Percentiles rank a stretch among this genome's conserved stretches.
These are phyloP conservation scores for Meriones unguiculatus DNA, from an alignment of 2,113 vertebrate species.

Conservation along the genomic window DNA sequence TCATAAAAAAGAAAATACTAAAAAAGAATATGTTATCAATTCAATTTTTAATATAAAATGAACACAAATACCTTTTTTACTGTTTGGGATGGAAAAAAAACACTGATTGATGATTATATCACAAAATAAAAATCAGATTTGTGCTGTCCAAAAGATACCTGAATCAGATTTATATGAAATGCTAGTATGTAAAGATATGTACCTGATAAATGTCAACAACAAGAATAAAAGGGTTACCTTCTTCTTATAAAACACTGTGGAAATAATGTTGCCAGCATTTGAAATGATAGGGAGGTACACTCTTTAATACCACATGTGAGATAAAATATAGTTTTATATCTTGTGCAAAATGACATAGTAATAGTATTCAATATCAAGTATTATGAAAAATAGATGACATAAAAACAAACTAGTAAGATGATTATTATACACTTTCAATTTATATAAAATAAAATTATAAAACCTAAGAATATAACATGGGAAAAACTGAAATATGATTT, in stretches of 20 bases:
- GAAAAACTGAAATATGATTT: background rate
- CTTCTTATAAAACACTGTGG: background rate
- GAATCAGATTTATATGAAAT: background rate
- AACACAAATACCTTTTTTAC: background rate
- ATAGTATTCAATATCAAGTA: background rate
- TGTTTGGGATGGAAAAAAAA: background rate
- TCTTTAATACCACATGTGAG: background rate
- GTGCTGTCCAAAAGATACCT: background rate
- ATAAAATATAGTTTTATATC: background rate
- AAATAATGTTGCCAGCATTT: background rate
- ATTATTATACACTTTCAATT: background rate
- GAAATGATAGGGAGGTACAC: background rate
- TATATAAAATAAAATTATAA: background rate
- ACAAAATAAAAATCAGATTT: background rate
- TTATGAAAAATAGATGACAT: no score
- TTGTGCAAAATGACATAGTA: background rate
- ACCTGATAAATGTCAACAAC: background rate
- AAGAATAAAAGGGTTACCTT: background rate
- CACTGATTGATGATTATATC: background rate
- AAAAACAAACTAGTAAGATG: background rate
- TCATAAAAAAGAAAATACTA: background rate
- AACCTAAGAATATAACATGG: background rate
- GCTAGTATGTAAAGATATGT: background rate
- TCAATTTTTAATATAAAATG: conserved; percentile 3
- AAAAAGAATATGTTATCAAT: background rate